Evolutionary conservation across 2,888 invertebrate genomes (phyloP), one percentile per base, ranked within the genome.

Genomic region (Orthonevra nobilis): DNA sequence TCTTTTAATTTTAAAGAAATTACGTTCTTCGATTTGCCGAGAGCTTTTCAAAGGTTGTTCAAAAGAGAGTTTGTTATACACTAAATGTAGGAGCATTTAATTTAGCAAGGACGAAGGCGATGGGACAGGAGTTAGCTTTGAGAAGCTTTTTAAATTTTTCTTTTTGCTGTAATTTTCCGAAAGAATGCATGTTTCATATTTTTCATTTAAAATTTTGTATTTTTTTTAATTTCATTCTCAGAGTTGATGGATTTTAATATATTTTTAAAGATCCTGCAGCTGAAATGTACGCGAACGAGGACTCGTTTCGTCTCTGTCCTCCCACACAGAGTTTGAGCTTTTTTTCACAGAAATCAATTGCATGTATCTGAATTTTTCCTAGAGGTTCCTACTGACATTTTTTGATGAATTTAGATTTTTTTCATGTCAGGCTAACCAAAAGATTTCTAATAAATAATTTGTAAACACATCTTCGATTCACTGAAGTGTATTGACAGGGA

Each of bases 121-220:
- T 12, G 58, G 32, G 52, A 28, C 42, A 77, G 64, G 64, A 61
- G 23, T 15, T 58, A 68, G 73, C 66, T 79, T 66, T 42, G 2
- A 5, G 10, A 48, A 79, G 79, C 79, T 79, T 79, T 72, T 36
- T 42, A 61, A 69, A 69, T 52, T 81, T 81, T 81, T 81, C 81
- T 68, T 81, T 81, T 74, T 50, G 74, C 74, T 74, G 74, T 74
- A 69, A 81, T 81, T 81, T 81, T 81, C 28, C 68, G 79, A 81
- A 81, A 63, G 74, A 81, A 74, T 81, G 81, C 81, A 81, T 81
- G 81, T 81, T 81, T 81, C 74, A 81, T 81, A 44, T 56, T 81
- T 81, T 68, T 36, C 44, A 61, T 60, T 38, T 63, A 56, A 60
- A 63, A 60, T 66, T 46, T 73, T 48, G 50, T 46, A 46, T 48